Evolutionary conservation across 2,888 invertebrate species (phyloP).

Genomic region (Gasteruption jaculator): DNA sequence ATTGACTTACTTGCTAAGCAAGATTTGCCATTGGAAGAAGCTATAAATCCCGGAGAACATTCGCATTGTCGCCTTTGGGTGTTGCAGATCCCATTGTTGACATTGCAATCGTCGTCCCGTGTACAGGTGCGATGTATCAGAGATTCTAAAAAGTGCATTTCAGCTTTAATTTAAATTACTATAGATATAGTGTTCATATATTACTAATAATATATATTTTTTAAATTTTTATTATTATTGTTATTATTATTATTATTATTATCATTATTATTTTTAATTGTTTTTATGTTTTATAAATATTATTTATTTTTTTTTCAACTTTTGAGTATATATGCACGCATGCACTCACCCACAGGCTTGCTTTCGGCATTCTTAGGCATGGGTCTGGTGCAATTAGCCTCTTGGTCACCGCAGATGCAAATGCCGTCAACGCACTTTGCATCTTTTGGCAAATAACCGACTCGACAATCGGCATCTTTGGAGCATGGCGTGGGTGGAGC

Average conservation of each 20-base stretch:
- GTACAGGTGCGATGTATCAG: constrained; percentile 22
- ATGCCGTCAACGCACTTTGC: constrained; percentile 20
- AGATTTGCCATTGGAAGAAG: constrained; percentile 15
- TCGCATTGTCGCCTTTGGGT: constrained; percentile 27
- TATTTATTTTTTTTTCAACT: neutral
- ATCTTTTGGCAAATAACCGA: neutral
- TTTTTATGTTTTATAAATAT: too few species aligned
- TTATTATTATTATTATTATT: too few species aligned
- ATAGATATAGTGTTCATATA: neutral
- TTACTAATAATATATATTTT: too few species aligned
- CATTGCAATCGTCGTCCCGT: constrained; percentile 23
- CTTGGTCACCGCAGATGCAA: constrained; percentile 24
- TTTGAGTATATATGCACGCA: constrained; percentile 2
- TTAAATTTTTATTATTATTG: too few species aligned
- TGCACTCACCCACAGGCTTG: too few species aligned
- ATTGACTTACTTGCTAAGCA: constrained; percentile 32
- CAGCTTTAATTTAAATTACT: neutral
- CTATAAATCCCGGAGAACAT: constrained; percentile 23
- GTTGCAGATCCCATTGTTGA: constrained; percentile 26
- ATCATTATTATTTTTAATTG: too few species aligned
- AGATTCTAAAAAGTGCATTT: constrained; percentile 14
- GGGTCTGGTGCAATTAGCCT: neutral
- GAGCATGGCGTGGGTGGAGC: constrained; percentile 26
- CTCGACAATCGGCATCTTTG: constrained; percentile 13
- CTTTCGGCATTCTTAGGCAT: too few species aligned